phyloP scores from a whole-genome alignment of 2,888 invertebrate genomes.

The Argyresthia goedartella region DNA sequence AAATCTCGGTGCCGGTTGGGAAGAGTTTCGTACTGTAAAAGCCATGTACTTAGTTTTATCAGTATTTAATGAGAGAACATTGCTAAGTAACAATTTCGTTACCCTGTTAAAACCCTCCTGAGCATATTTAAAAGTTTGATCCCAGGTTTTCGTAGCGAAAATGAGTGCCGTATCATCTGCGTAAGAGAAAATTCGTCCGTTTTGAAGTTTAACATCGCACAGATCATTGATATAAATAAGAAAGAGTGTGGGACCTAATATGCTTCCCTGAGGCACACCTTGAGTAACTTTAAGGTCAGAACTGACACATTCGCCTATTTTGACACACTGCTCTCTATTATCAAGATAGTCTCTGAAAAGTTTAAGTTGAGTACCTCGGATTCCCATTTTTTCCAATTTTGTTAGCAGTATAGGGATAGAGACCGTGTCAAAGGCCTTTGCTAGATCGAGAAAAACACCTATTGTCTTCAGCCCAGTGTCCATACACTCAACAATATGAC shows the following conservation, averaged over 20 bases:
- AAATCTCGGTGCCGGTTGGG: background rate
- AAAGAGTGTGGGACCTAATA: background rate
- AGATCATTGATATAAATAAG: constrained; percentile 1
- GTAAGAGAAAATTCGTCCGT: background rate
- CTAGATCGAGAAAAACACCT: constrained; percentile 10
- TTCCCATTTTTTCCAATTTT: constrained; percentile 5
- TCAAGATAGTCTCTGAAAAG: constrained; percentile 9
- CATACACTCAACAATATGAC: constrained; percentile 2
- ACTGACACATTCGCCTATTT: background rate
- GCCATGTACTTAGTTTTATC: no score
- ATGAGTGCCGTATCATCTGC: background rate
- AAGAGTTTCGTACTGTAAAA: background rate
- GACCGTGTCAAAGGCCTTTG: constrained; percentile 8
- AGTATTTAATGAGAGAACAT: no score
- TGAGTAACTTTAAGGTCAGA: background rate
- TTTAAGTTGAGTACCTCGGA: constrained; percentile 7
- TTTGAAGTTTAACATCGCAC: background rate
- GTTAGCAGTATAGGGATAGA: constrained; percentile 2
- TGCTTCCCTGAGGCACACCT: background rate
- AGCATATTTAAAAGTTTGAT: background rate
- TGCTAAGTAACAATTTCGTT: background rate
- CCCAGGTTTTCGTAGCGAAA: background rate
- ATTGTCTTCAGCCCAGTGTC: constrained; percentile 4
- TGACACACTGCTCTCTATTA: background rate
- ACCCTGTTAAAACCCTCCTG: background rate